Evolutionary conservation across 2,888 invertebrate species (phyloP).

Genomic region (Lamellibrachia satsuma): DNA sequence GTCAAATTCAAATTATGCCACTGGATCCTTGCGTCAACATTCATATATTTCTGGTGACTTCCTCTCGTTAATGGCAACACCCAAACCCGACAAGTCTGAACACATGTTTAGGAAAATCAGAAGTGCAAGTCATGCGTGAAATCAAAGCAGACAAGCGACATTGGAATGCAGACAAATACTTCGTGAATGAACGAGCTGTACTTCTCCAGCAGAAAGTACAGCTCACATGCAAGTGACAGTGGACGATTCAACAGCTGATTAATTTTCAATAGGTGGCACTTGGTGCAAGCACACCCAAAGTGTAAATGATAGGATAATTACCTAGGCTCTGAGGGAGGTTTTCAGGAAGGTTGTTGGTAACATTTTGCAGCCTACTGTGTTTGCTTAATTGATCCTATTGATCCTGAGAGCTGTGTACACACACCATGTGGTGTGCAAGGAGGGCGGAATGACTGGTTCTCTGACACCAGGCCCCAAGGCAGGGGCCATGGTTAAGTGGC

Average conservation of each 20-base stretch:
- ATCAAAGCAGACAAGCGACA: background rate
- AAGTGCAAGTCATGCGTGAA: background rate
- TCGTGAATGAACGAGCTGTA: background rate
- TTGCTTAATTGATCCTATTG: constrained; percentile 7
- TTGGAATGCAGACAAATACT: background rate
- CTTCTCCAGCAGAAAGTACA: background rate
- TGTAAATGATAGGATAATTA: background rate
- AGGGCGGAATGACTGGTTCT: background rate
- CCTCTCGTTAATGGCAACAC: background rate
- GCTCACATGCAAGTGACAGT: background rate
- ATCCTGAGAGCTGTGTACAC: background rate
- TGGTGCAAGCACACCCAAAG: background rate
- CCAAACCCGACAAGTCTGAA: background rate
- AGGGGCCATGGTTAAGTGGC: background rate
- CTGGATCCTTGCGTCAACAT: background rate
- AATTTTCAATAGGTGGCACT: background rate
- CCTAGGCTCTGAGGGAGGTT: background rate
- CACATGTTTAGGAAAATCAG: background rate
- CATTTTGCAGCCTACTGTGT: background rate
- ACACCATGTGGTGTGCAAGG: background rate
- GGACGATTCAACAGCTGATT: background rate
- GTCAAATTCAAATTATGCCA: background rate
- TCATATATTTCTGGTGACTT: background rate
- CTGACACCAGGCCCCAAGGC: background rate
- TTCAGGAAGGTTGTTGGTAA: background rate